Percentiles rank a stretch among this genome's conserved stretches.
phyloP scores from a whole-genome alignment of 2,888 invertebrate species.

The Nesidiocoris tenuis region DNA sequence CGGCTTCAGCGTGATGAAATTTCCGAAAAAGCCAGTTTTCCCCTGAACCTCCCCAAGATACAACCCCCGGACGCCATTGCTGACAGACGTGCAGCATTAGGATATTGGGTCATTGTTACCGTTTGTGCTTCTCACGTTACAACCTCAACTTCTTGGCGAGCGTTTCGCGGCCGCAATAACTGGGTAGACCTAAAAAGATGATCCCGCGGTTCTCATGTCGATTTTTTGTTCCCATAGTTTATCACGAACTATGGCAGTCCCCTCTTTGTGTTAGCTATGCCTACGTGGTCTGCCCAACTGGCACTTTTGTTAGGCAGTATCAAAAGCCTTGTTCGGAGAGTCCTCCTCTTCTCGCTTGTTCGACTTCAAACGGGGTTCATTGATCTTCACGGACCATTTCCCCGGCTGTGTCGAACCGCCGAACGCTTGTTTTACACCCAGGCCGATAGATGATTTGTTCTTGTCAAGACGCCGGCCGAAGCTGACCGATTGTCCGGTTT shows the following conservation, averaged over 20 bases:
- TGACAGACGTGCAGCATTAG: too few species aligned
- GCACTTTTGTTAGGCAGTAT: constrained; percentile 16
- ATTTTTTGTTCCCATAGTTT: background rate
- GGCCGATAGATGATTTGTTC: background rate
- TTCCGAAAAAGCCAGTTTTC: too few species aligned
- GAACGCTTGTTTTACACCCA: constrained; percentile 3
- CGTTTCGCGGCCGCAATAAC: background rate
- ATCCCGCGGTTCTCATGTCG: background rate
- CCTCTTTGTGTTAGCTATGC: constrained; percentile 6
- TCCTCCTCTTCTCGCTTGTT: constrained; percentile 6
- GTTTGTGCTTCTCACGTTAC: background rate
- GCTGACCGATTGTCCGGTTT: background rate
- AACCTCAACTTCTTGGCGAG: background rate
- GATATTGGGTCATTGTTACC: background rate
- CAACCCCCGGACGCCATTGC: too few species aligned
- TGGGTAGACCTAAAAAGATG: background rate
- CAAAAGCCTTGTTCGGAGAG: constrained; percentile 25
- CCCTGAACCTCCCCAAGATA: too few species aligned
- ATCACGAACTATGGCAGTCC: constrained; percentile 1
- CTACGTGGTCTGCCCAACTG: background rate
- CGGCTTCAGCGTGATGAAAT: too few species aligned
- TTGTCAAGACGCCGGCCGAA: constrained; percentile 2
- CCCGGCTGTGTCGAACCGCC: constrained; percentile 10
- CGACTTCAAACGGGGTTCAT: constrained; percentile 26
- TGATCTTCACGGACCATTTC: constrained; percentile 34